These are phyloP conservation scores for Nannobrachium achirus DNA, from an alignment of 2,113 vertebrate species.

Conservation along the genomic window DNA sequence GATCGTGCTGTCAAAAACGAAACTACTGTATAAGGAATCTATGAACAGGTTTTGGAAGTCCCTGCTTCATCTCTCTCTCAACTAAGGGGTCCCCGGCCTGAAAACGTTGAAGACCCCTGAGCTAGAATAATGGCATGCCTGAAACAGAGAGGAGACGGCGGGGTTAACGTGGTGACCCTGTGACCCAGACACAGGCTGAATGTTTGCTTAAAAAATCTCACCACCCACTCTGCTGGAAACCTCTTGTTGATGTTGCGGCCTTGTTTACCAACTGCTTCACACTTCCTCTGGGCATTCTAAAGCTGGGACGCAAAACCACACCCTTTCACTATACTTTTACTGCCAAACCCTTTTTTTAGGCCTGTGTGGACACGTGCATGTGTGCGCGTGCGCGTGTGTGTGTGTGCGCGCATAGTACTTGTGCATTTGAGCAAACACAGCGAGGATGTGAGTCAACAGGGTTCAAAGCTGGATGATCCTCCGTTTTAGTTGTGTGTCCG, in stretches of 20 bases:
- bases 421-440: neutral
- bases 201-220: neutral
- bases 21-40: too few relatives aligned
- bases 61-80: too few relatives aligned
- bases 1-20: too few relatives aligned
- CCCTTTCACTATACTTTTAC: constrained; percentile 35
- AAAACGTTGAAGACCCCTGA: too few relatives aligned
- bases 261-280: constrained; percentile 47
- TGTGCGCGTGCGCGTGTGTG: neutral
- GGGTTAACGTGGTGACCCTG: too few relatives aligned
- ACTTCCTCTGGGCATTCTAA: constrained; percentile 52
- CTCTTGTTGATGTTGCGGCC: constrained; percentile 51
- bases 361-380: neutral
- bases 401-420: neutral
- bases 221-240: constrained; percentile 24
- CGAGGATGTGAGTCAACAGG: neutral
- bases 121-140: too few relatives aligned
- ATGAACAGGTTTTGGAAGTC: too few relatives aligned
- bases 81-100: too few relatives aligned
- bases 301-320: constrained; percentile 44
- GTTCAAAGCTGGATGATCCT: too few relatives aligned
- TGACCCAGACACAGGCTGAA: neutral
- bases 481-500: too few relatives aligned
- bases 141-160: too few relatives aligned
- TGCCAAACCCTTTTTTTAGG: neutral